These are phyloP conservation scores for Schlechtendalia chinensis DNA, from an alignment of 1,140 invertebrate species.

Conservation along the genomic window DNA sequence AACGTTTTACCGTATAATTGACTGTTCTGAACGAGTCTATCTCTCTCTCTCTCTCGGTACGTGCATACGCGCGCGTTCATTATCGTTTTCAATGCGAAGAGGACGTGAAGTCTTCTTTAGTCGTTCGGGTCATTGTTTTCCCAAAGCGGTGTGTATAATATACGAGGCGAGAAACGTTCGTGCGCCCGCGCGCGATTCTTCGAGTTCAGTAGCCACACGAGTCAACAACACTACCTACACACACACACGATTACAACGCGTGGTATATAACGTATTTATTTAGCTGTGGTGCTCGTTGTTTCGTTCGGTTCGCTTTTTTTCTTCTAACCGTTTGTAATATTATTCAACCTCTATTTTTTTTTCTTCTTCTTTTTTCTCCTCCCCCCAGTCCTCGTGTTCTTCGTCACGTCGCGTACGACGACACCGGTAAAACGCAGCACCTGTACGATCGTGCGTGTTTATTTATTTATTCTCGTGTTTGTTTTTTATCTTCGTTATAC, in stretches of 20 bases:
- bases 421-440: constrained; percentile 2
- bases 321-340: background rate
- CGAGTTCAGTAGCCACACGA: constrained; percentile 27
- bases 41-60: too few species aligned
- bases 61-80: too few species aligned
- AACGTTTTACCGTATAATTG: too few species aligned
- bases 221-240: constrained; percentile 2
- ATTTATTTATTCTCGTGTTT: background rate
- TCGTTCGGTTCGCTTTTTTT: too few species aligned
- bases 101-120: background rate
- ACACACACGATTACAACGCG: background rate
- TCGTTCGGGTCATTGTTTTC: constrained; percentile 37
- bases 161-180: constrained; percentile 24
- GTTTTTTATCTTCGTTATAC: constrained; percentile 2
- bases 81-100: background rate
- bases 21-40: too few species aligned
- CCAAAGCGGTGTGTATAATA: background rate
- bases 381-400: constrained; percentile 13
- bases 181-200: background rate
- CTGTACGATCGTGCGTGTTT: constrained; percentile 5
- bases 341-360: too few species aligned
- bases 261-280: constrained; percentile 32
- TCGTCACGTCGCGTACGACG: constrained; percentile 20
- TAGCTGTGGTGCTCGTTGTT: too few species aligned
- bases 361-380: too few species aligned